Conservation (phyloP, 2,113 vertebrate species). For the Meriones unguiculatus region DNA sequence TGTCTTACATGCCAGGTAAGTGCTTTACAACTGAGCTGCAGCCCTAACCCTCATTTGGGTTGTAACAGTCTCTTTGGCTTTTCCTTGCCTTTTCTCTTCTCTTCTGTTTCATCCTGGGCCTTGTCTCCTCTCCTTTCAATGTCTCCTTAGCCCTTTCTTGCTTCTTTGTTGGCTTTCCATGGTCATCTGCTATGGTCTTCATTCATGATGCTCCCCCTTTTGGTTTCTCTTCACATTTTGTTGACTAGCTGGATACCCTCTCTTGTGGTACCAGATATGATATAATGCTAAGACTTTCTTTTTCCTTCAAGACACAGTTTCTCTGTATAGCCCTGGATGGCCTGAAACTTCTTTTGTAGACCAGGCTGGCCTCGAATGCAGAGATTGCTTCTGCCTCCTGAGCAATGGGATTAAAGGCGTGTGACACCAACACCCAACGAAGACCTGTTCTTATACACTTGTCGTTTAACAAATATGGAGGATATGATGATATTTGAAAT, state of each 20-base stretch:
- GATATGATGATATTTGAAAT: conserved; percentile 45
- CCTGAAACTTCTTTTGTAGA: neutral
- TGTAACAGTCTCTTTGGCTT: neutral
- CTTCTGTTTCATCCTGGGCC: neutral
- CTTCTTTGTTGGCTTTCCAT: conserved; percentile 4
- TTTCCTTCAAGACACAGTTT: neutral
- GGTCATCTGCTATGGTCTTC: neutral
- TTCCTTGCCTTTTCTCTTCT: neutral
- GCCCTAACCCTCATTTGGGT: neutral
- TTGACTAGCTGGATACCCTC: neutral
- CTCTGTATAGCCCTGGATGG: neutral
- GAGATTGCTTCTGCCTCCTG: neutral
- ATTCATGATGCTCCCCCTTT: neutral
- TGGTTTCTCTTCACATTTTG: neutral
- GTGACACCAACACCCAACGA: neutral
- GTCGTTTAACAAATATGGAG: conserved; percentile 1
- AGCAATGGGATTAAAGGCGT: neutral
- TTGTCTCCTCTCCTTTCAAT: neutral
- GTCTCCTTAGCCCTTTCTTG: neutral
- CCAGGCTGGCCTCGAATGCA: neutral
- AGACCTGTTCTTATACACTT: neutral
- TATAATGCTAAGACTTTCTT: neutral
- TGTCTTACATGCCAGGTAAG: too few relatives aligned
- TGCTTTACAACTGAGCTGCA: neutral
- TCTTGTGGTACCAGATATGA: neutral